phyloP scores from a whole-genome alignment of 2,888 invertebrate species.

The Sminthurinus aureus region DNA sequence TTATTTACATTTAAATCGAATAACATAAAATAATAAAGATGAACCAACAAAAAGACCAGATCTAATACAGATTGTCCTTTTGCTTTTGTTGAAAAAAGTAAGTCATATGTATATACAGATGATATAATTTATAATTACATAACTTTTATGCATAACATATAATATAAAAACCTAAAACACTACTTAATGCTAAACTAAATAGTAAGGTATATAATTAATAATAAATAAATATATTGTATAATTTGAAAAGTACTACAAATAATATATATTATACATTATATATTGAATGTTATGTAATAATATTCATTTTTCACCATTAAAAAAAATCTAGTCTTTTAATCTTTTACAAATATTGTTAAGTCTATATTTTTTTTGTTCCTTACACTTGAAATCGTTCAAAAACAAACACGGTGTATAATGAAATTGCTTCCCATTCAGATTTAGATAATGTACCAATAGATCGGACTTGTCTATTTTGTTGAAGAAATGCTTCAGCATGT shows the following conservation, averaged over 20 bases:
- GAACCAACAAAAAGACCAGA: not conserved
- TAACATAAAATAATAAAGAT: not conserved
- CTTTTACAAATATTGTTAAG: too few relatives aligned
- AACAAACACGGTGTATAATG: conserved; percentile 54
- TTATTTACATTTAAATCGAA: not conserved
- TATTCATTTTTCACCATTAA: too few relatives aligned
- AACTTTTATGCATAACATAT: not conserved
- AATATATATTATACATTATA: too few relatives aligned
- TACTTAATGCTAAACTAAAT: not conserved
- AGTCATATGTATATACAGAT: too few relatives aligned
- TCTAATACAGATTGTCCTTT: not conserved
- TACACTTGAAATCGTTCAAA: conserved; percentile 48
- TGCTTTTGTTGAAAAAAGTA: too few relatives aligned
- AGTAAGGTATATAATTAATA: not conserved
- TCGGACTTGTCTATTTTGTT: conserved; percentile 63
- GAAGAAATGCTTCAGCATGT: conserved; percentile 73
- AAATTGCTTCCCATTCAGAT: conserved; percentile 90
- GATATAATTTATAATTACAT: too few relatives aligned
- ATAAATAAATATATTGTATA: not conserved
- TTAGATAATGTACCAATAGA: conserved; percentile 83
- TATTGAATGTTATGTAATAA: too few relatives aligned
- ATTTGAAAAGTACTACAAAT: not conserved
- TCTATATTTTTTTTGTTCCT: not conserved
- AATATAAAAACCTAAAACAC: not conserved
- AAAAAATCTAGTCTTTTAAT: too few relatives aligned